Base-by-base conservation (phyloP, 2,797 vertebrate genomes). In the Choloepus didactylus region DNA sequence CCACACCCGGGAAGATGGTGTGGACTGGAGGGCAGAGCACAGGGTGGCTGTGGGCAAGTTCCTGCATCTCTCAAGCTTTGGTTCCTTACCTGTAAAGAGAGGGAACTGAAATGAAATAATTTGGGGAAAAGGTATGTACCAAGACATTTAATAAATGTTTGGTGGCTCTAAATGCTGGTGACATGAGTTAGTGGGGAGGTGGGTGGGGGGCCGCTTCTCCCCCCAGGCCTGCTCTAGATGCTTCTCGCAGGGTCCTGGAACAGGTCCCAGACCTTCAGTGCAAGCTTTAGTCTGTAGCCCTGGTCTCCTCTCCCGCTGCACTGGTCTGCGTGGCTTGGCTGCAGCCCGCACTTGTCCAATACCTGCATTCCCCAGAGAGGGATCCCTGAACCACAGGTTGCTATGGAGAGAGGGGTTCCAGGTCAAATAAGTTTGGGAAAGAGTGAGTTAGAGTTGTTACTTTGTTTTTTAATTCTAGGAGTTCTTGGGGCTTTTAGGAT, bases 111-210 rank as follows among this genome's bases (percentile, higher is more conserved):
- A 67, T 76, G 93, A 93, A 86, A 29, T 84, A 8, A 49, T 69
- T 92, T 87, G 31, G 31, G 90, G 90, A 92, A 94, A 96, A 96
- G 90, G 70, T 93, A 72, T 81, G 19, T 3, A 2, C 66, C 59
- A 25, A 62, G 76, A 51, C 3, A 1, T 77, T 70, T 59, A 31
- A 8, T 83, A 27, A 4, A 1, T 15, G 60, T 81, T 73, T 21
- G 87, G 72, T 62, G 69, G 82, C 35, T 82, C 10, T 49, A 6
- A 46, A 27, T 27, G 25, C 49, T 16, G 23, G 77, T 12, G 64
- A 90, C 90, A 38, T 9, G 67, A 41, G 41, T 3, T 0, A 35
- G 80, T 5, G 1, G 2, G 27, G 21, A 49, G 46, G 77, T 1
- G 4, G 31, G 73, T 19, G 29, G 29, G 29, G 49, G 54, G 60